These are phyloP conservation scores for Eulithis prunata DNA, from an alignment of 2,888 invertebrate species.

Conservation along the genomic window DNA sequence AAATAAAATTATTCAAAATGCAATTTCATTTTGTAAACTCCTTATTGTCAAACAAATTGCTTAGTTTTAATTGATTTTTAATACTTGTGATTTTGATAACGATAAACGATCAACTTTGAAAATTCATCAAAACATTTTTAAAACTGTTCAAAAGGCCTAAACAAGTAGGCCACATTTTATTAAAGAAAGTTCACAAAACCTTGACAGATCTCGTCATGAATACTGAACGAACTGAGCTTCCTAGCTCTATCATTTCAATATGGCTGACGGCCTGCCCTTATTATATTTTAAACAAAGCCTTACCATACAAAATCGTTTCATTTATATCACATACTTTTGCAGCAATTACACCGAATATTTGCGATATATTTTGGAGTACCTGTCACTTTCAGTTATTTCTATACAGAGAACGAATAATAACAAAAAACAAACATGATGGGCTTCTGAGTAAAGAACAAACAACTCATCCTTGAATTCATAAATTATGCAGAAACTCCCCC, in stretches of 20 bases:
- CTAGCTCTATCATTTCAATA: neutral
- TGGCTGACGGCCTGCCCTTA: neutral
- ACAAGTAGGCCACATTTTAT: neutral
- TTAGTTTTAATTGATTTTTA: constrained; percentile 56
- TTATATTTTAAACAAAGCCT: constrained; percentile 10
- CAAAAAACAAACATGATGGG: neutral
- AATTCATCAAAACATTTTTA: constrained; percentile 35
- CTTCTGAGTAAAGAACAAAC: too few relatives aligned
- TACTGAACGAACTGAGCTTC: neutral
- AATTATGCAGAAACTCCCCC: too few relatives aligned
- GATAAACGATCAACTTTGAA: constrained; percentile 32
- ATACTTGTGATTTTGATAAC: constrained; percentile 13
- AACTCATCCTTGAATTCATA: too few relatives aligned
- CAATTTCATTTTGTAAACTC: constrained; percentile 44
- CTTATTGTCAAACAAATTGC: constrained; percentile 69
- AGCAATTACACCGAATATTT: constrained; percentile 8
- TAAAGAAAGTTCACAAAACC: neutral
- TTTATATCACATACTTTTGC: constrained; percentile 28
- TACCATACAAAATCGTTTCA: constrained; percentile 27
- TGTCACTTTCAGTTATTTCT: neutral
- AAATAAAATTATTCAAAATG: too few relatives aligned
- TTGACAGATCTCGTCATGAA: neutral
- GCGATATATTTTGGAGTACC: constrained; percentile 24
- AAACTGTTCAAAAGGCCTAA: constrained; percentile 32
- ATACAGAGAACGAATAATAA: neutral